phyloP scores from a whole-genome alignment of 2,113 vertebrate species.

The Aphyosemion australe region DNA sequence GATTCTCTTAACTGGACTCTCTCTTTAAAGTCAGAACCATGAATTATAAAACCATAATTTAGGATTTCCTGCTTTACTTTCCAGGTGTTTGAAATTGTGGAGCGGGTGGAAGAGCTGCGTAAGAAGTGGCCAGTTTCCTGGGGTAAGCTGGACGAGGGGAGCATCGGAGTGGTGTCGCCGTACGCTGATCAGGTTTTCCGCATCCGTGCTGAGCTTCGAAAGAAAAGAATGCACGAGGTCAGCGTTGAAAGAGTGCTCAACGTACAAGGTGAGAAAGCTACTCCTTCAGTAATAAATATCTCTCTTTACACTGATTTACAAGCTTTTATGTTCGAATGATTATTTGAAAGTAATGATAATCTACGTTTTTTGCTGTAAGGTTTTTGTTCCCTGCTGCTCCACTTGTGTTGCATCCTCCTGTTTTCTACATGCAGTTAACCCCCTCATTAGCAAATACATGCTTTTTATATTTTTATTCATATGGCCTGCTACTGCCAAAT shows the following conservation, averaged over 20 bases:
- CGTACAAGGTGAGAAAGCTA: constrained; percentile 89
- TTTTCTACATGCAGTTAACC: constrained; percentile 37
- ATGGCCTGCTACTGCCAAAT: not conserved
- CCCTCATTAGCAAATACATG: constrained; percentile 22
- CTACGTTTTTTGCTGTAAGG: too few relatives aligned
- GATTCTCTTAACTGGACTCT: too few relatives aligned
- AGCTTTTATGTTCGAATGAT: too few relatives aligned
- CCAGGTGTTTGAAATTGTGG: constrained; percentile 99
- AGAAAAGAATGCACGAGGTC: constrained; percentile 96
- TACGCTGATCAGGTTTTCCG: constrained; percentile 98
- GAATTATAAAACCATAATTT: not conserved
- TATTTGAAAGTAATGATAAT: too few relatives aligned
- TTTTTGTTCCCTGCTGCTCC: not conserved
- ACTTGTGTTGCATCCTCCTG: constrained; percentile 34
- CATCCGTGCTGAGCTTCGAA: constrained; percentile 95
- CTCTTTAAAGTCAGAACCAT: too few relatives aligned
- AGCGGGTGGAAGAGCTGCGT: constrained; percentile 95
- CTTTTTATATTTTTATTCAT: not conserved
- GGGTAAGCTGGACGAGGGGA: constrained; percentile 97
- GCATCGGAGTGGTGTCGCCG: constrained; percentile 96
- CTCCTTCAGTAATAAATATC: not conserved
- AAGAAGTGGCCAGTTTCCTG: constrained; percentile 98
- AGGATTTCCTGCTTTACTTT: not conserved
- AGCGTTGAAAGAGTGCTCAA: constrained; percentile 98
- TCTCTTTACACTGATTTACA: too few relatives aligned